These are phyloP conservation scores for Thymelicus lineola DNA, from an alignment of 2,888 invertebrate species.

Conservation along the genomic window DNA sequence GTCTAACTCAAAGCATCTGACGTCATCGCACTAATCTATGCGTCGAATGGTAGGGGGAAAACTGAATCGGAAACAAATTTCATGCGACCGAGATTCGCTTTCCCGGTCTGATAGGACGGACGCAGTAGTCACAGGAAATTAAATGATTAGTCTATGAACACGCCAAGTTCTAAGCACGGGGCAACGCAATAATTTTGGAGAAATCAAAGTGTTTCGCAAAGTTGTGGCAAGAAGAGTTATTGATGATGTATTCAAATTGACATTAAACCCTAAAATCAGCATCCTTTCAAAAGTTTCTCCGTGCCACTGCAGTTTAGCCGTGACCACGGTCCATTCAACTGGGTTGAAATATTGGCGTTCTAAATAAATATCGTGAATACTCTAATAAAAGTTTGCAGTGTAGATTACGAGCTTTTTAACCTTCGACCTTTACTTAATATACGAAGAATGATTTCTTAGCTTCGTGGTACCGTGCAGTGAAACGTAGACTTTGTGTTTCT, in stretches of 20 bases:
- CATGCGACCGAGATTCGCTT: slow-evolving; percentile 1
- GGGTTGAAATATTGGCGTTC: too few species aligned
- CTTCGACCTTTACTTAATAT: not conserved
- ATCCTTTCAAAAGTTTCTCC: too few species aligned
- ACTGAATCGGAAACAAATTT: slow-evolving; percentile 12
- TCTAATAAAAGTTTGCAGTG: not conserved
- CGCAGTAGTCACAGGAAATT: slow-evolving; percentile 1
- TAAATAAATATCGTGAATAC: not conserved
- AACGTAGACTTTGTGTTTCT: not conserved
- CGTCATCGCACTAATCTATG: slow-evolving; percentile 6
- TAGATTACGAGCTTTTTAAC: not conserved
- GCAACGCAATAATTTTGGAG: too few species aligned
- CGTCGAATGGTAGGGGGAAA: not conserved
- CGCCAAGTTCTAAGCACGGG: too few species aligned
- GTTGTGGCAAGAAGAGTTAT: too few species aligned
- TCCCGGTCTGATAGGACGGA: not conserved
- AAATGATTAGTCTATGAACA: not conserved
- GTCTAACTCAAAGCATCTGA: not conserved
- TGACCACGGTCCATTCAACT: too few species aligned
- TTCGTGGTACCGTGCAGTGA: not conserved
- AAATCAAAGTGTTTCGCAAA: too few species aligned
- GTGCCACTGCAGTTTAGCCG: too few species aligned
- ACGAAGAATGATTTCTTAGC: slow-evolving; percentile 2
- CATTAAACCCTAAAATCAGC: too few species aligned
- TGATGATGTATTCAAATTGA: too few species aligned